Evolutionary conservation across 2,113 vertebrate species (phyloP), one percentile per base, ranked within the genome.

Genomic region (Onychorhynchus coronatus): DNA sequence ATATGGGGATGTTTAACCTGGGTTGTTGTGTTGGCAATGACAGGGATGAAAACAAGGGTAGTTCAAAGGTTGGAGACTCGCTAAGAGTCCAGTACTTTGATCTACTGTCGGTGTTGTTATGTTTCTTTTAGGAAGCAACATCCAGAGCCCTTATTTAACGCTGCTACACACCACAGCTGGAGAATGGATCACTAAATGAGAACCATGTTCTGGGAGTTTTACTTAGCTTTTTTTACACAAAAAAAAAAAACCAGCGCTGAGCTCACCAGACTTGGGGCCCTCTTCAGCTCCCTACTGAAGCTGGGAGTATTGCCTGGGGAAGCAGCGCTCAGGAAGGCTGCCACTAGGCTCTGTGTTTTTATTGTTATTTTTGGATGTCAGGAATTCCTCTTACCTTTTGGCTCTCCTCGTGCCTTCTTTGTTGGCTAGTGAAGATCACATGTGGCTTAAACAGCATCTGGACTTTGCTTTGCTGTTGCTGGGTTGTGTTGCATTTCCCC

Each of bases 81-180:
- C 96, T 95, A 96, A 90, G 95, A 97, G 96, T 97, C 94, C 97
- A 97, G 97, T 97, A 97, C 97, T 98, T 98, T 98, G 98, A 98
- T 98, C 97, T 95, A 89, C 94, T 96, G 95, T 95, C 52, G 35
- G 89, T 91, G 96, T 95, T 95, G 94, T 97, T 97, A 79, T 78
- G 83, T 96, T 97, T 95, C 95, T 95, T 96, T 92, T 95, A 96
- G 92, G 91, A 97, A 96, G 87, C 95, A 89, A 92, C 89, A 89
- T 93, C 94, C 89, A 94, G 85, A 81, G 97, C 85, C 94, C 94
- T 97, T 96, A 94, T 96, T 97, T 96, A 96, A 97, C 91, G 31
- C 91, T 95, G 93, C 92, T 94, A 61, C 68, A 21, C 79, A 77
- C 93, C 91, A 59, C 93, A 95, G 94, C 91, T 89, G 94, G 95